Evolutionary conservation across 2,888 invertebrate species (phyloP).

Genomic region (Macrosoma leucophasiata): DNA sequence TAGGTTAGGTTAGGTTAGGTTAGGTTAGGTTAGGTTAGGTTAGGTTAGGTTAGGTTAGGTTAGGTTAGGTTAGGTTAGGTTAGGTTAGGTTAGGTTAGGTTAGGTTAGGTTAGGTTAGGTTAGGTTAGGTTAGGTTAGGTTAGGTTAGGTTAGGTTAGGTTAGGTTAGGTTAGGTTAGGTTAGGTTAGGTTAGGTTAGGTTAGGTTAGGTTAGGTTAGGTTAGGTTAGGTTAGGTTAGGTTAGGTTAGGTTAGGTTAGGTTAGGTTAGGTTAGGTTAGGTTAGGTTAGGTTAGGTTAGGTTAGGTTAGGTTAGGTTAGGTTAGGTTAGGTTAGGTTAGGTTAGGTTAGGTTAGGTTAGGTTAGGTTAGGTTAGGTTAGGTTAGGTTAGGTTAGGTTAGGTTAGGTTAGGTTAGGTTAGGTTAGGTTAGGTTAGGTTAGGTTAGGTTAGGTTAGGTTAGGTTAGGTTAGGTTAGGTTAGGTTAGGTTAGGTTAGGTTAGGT

Average conservation of each 20-base stretch:
- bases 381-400: constrained; percentile 20
- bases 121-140: constrained; percentile 18
- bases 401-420: constrained; percentile 14
- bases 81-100: constrained; percentile 10
- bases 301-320: constrained; percentile 19
- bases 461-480: constrained; percentile 22
- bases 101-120: constrained; percentile 18
- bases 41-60: constrained; percentile 18
- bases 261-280: constrained; percentile 17
- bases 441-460: constrained; percentile 22
- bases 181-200: constrained; percentile 15
- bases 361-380: constrained; percentile 21
- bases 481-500: constrained; percentile 19
- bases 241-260: constrained; percentile 11
- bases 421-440: constrained; percentile 1
- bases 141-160: constrained; percentile 20
- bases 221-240: constrained; percentile 9
- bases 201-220: constrained; percentile 11
- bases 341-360: constrained; percentile 20
- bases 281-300: constrained; percentile 15
- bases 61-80: constrained; percentile 11
- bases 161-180: constrained; percentile 22
- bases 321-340: constrained; percentile 22
- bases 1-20: constrained; percentile 20
- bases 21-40: constrained; percentile 19